Base-by-base conservation (phyloP, 1,140 invertebrate species). In the Lineus longissimus region DNA sequence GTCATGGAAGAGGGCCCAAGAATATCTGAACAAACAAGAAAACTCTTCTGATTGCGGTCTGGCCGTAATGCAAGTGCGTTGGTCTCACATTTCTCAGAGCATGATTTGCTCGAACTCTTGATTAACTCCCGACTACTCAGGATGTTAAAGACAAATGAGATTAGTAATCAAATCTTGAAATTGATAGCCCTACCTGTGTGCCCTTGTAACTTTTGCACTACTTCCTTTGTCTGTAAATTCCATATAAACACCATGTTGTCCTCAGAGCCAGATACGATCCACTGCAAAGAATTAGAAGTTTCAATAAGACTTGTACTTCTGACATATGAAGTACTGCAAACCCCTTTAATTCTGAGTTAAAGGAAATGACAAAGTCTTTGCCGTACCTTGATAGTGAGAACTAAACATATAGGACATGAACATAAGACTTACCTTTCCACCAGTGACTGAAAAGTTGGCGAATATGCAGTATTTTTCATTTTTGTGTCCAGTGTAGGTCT, bases 401-500 rank as follows among this genome's bases (percentile, higher is more conserved):
- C n/a, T n/a, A n/a, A n/a, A n/a, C n/a, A n/a, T n/a, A n/a, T n/a
- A n/a, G 56, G 41, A 67, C 63, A 55, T 63, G 22, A 55, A 61
- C 55, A 27, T 11, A 27, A 74, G 72, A 68, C 77, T 80, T 81
- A 94, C 93, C 87, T 98, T 99, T 80, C 96, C 97, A 64, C 97
- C 97, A 51, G 97, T 99, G 2, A 99, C 95, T 58, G 96, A 99
- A 81, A 99, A 99, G 83, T 99, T 99, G 25, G 97, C 96, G 84
- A 99, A 99, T 80, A 99, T 97, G 80, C 97, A 99, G 83, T 98
- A 99, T 81, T 99, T 99, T 83, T 98, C 95, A 85, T 99, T 99
- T 80, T 92, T 93, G 81, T 99, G 97, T 0, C 96, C 96, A 0
- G 90, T 92, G 72, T 99, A 99, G 0, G 94, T 97, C 85, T 99